Evolutionary conservation across 1,140 invertebrate genomes (phyloP).

Genomic region (Vollenhovia emeryi): DNA sequence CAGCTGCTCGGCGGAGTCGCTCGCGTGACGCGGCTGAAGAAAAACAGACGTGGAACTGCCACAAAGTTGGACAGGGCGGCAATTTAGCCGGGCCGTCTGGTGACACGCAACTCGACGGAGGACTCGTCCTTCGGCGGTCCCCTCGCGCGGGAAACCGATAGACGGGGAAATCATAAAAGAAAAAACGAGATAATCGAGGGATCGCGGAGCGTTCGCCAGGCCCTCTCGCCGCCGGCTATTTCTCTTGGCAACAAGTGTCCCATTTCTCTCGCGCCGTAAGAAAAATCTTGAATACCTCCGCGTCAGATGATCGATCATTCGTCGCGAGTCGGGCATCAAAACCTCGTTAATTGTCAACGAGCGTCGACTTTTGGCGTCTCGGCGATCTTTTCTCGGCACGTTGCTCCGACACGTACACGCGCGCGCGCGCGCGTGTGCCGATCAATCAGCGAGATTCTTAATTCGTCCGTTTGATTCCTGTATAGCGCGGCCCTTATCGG

Average conservation of each 20-base stretch:
- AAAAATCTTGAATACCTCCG: slow-evolving; percentile 44
- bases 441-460: neutral
- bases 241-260: slow-evolving; percentile 68
- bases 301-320: slow-evolving; percentile 39
- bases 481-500: neutral
- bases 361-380: neutral
- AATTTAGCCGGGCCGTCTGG: slow-evolving; percentile 15
- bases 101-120: slow-evolving; percentile 1
- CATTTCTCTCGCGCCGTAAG: slow-evolving; percentile 47
- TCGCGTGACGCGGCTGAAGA: slow-evolving; percentile 8
- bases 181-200: slow-evolving; percentile 16
- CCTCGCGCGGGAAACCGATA: neutral
- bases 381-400: neutral
- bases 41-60: slow-evolving; percentile 6
- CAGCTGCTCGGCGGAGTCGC: neutral
- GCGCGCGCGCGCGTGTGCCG: too few species aligned
- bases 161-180: neutral
- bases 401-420: neutral
- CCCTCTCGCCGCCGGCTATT: slow-evolving; percentile 37
- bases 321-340: neutral
- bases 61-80: neutral
- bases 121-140: neutral
- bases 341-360: neutral
- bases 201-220: slow-evolving; percentile 3
- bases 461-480: neutral